Conservation (phyloP, 2,797 vertebrate species). For the Eulemur albifrons region DNA sequence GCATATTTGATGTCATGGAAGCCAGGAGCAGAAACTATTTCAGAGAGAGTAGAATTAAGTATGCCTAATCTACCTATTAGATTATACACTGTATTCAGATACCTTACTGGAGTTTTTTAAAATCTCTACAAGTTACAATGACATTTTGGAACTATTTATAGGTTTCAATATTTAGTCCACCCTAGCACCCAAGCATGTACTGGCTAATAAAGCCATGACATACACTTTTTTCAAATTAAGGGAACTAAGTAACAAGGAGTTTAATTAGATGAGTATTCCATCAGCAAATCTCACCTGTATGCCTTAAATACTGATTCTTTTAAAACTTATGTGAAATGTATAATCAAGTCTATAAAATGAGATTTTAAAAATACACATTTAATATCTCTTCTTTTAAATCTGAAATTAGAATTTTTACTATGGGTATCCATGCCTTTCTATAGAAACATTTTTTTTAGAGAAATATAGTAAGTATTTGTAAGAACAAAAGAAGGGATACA, state of each 20-base stretch:
- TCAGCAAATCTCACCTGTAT: constrained; percentile 15
- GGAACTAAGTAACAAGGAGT: background rate
- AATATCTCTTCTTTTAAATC: constrained; percentile 20
- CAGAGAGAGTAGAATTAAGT: background rate
- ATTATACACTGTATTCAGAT: background rate
- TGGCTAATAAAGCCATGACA: background rate
- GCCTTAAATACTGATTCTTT: constrained; percentile 15
- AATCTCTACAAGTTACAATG: background rate
- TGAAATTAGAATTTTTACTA: constrained; percentile 21
- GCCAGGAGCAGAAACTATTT: background rate
- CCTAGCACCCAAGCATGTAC: background rate
- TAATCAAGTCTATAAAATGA: constrained; percentile 12
- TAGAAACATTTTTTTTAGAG: background rate
- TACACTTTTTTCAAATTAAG: background rate
- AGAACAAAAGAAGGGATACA: background rate
- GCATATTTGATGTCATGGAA: background rate
- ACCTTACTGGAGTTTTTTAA: background rate
- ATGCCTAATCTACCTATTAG: background rate
- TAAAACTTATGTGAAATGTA: constrained; percentile 18
- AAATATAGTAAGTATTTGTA: background rate
- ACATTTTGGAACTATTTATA: background rate
- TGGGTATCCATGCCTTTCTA: background rate
- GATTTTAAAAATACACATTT: background rate
- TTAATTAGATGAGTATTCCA: background rate
- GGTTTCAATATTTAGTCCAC: background rate